A percentile compares a stretch with the other conserved stretches of the same genome.
Evolutionary conservation across 2,113 vertebrate genomes (phyloP).

Genomic region (Xerus inauris): DNA sequence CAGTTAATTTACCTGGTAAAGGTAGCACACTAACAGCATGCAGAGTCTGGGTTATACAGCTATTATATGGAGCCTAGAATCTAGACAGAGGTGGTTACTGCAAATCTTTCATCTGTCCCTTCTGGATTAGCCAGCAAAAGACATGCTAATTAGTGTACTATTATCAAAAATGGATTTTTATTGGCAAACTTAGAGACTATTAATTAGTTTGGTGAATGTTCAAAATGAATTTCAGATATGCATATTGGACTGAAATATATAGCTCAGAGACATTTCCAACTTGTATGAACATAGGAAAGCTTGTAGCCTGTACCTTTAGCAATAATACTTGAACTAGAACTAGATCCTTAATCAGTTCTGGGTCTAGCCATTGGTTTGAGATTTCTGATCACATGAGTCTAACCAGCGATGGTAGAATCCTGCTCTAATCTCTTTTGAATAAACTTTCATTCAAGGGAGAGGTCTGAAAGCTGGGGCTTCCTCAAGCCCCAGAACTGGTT

Average conservation of each 20-base stretch:
- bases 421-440: neutral
- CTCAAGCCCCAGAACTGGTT: neutral
- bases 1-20: neutral
- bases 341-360: neutral
- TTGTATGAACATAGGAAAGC: neutral
- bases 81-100: neutral
- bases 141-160: slow-evolving; percentile 25
- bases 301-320: neutral
- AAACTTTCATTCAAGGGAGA: neutral
- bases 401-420: neutral
- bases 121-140: neutral
- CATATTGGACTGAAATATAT: neutral
- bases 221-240: neutral
- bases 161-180: slow-evolving; percentile 32
- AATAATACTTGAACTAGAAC: neutral
- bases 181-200: neutral
- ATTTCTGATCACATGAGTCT: neutral
- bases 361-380: neutral
- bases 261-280: neutral
- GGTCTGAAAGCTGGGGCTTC: neutral
- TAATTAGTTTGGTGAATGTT: slow-evolving; percentile 29
- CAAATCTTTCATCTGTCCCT: neutral
- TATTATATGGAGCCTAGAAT: neutral
- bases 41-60: neutral
- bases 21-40: too few relatives aligned